phyloP scores from a whole-genome alignment of 2,113 vertebrate species.

The Protomyctophum bolini region DNA sequence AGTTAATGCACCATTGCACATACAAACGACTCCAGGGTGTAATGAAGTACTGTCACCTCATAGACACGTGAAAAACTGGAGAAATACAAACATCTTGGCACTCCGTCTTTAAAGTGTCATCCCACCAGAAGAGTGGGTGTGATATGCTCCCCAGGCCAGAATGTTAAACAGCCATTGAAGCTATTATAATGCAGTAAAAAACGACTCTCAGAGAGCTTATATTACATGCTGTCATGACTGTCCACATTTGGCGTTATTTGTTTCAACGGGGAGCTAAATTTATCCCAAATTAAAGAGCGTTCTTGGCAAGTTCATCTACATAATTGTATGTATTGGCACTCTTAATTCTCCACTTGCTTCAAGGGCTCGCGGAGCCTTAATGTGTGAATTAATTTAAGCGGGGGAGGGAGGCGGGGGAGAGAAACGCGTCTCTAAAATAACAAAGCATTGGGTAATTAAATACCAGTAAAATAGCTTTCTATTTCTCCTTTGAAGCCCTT shows the following conservation, averaged over 20 bases:
- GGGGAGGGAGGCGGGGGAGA: not conserved
- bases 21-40: too few species aligned
- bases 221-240: not conserved
- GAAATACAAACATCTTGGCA: too few species aligned
- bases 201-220: not conserved
- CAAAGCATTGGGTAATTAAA: too few species aligned
- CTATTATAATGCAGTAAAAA: conserved; percentile 20
- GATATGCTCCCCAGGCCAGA: conserved; percentile 22
- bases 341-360: conserved; percentile 16
- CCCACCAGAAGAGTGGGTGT: conserved; percentile 2
- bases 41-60: too few species aligned
- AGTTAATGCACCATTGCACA: too few species aligned
- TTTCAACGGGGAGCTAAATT: conserved; percentile 15
- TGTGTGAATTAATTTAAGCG: not conserved
- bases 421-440: conserved; percentile 10
- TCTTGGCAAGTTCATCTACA: conserved; percentile 19
- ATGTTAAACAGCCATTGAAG: conserved; percentile 39
- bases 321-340: conserved; percentile 39
- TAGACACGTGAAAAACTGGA: too few species aligned
- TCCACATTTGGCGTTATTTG: conserved; percentile 29
- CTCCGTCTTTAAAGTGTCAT: conserved; percentile 20
- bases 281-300: conserved; percentile 36
- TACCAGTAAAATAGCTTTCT: too few species aligned
- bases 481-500: too few species aligned
- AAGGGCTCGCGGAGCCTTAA: conserved; percentile 20